phyloP scores from a whole-genome alignment of 2,797 vertebrate species.

The Rhinogobio ventralis region DNA sequence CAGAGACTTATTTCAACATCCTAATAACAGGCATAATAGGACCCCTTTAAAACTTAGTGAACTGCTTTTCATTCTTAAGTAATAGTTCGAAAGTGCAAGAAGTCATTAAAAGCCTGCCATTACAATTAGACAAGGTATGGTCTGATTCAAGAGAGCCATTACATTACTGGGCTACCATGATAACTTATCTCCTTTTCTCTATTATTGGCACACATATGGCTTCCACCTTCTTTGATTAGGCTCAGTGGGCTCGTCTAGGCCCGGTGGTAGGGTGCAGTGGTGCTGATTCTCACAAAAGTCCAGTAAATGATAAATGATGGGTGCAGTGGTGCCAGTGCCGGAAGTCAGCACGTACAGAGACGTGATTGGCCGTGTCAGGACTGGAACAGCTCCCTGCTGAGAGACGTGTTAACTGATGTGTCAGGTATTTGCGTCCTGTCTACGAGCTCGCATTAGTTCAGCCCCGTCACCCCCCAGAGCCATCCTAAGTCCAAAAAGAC shows the following conservation, averaged over 20 bases:
- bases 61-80: constrained; percentile 2
- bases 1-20: too few species aligned
- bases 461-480: constrained; percentile 54
- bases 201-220: constrained; percentile 27
- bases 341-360: constrained; percentile 50
- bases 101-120: constrained; percentile 29
- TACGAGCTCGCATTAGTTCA: constrained; percentile 63
- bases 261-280: neutral
- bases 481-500: constrained; percentile 56
- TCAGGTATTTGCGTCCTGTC: constrained; percentile 70
- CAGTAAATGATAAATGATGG: constrained; percentile 59
- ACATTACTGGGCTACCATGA: constrained; percentile 6
- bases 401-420: constrained; percentile 67
- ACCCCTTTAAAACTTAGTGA: neutral
- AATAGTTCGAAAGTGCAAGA: neutral
- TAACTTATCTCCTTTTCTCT: constrained; percentile 20
- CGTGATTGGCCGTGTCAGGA: constrained; percentile 68
- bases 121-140: constrained; percentile 9
- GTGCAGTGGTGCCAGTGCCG: constrained; percentile 16
- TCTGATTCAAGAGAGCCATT: constrained; percentile 16
- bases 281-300: constrained; percentile 39
- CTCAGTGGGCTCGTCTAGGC: neutral
- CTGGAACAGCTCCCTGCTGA: constrained; percentile 64
- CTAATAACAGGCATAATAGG: too few species aligned
- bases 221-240: constrained; percentile 19